phyloP scores from a whole-genome alignment of 2,888 invertebrate species.

The Thymelicus sylvestris region DNA sequence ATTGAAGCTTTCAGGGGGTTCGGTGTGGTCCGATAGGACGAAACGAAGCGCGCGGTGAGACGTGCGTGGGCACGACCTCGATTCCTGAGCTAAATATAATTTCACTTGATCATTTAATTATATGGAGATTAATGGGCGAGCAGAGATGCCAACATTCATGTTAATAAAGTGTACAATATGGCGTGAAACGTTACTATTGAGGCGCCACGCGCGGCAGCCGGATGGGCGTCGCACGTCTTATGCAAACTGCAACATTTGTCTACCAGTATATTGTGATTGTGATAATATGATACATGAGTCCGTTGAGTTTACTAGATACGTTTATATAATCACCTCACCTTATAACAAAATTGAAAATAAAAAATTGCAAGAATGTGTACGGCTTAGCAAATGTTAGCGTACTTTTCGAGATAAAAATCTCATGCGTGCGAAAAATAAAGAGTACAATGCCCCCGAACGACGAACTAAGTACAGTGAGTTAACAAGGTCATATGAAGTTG shows the following conservation, averaged over 20 bases:
- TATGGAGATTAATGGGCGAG: conserved; percentile 81
- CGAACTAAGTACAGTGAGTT: conserved; percentile 9
- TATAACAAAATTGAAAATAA: conserved; percentile 13
- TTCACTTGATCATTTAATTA: conserved; percentile 84
- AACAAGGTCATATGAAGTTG: conserved; percentile 3
- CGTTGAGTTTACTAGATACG: conserved; percentile 25
- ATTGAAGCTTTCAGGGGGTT: conserved; percentile 49
- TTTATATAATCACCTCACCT: not conserved
- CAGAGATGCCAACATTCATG: conserved; percentile 74
- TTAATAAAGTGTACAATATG: conserved; percentile 73
- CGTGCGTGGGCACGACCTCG: conserved; percentile 71
- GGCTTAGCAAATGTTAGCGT: conserved; percentile 15
- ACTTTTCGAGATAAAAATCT: conserved; percentile 25
- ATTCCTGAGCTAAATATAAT: conserved; percentile 82
- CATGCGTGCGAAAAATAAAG: conserved; percentile 16
- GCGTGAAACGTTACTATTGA: conserved; percentile 62
- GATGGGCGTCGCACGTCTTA: conserved; percentile 35
- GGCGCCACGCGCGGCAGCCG: conserved; percentile 43
- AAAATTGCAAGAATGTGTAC: conserved; percentile 18
- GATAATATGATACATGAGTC: conserved; percentile 44
- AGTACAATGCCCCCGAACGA: conserved; percentile 10
- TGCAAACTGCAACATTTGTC: not conserved
- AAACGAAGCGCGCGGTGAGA: conserved; percentile 57
- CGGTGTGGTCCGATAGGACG: conserved; percentile 58
- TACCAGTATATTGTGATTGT: conserved; percentile 41